A percentile compares a stretch with the other conserved stretches of the same genome.
These are phyloP conservation scores for Naso thynnoides DNA, from an alignment of 2,797 vertebrate species.

Conservation along the genomic window DNA sequence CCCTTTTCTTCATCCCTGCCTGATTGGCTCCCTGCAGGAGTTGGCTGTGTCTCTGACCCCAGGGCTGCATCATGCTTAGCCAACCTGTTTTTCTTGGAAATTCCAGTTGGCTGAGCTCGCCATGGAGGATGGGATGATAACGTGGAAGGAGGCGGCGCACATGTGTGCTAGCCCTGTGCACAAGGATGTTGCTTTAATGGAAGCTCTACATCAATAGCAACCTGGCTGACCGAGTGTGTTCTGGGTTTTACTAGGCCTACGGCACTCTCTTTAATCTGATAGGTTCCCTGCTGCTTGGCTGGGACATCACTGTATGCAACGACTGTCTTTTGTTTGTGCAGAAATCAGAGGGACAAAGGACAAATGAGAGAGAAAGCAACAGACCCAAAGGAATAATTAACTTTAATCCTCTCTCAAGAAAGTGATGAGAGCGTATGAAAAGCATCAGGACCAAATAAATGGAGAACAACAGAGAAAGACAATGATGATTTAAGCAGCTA, in stretches of 20 bases:
- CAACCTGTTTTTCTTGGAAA: conserved; percentile 83
- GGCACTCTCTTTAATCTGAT: conserved; percentile 59
- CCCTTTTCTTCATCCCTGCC: conserved; percentile 52
- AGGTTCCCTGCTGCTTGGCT: conserved; percentile 44
- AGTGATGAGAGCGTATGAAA: conserved; percentile 47
- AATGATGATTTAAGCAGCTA: conserved; percentile 46
- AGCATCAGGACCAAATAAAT: conserved; percentile 29
- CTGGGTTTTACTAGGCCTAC: conserved; percentile 46
- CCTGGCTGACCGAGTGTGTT: conserved; percentile 51
- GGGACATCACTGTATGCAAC: conserved; percentile 30
- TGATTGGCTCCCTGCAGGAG: conserved; percentile 73
- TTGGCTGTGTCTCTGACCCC: conserved; percentile 76
- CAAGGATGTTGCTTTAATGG: conserved; percentile 58
- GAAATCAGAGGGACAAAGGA: conserved; percentile 50
- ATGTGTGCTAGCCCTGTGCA: conserved; percentile 42
- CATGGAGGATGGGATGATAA: conserved; percentile 65
- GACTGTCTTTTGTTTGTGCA: conserved; percentile 42
- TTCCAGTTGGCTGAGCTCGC: conserved; percentile 71
- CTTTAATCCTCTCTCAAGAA: conserved; percentile 39
- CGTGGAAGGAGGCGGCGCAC: conserved; percentile 29
- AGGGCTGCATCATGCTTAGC: conserved; percentile 69
- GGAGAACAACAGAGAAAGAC: conserved; percentile 42
- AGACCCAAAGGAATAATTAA: conserved; percentile 45
- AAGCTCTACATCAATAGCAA: conserved; percentile 64
- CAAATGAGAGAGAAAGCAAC: conserved; percentile 44